A percentile compares a stretch with the other conserved stretches of the same genome.
phyloP scores from a whole-genome alignment of 2,888 invertebrate species.

The Melitaea athalia region DNA sequence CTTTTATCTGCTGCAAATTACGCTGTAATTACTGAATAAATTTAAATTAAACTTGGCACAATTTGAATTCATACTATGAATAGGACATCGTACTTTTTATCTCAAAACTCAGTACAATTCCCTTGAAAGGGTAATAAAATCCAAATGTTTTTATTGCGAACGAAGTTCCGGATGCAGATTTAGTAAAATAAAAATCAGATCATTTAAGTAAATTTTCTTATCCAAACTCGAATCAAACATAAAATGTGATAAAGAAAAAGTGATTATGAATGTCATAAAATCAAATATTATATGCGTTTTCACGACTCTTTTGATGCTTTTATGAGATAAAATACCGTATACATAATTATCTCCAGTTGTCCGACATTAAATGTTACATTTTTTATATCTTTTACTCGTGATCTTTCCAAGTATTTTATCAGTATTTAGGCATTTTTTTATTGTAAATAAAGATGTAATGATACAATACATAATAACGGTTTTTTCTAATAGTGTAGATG shows the following conservation, averaged over 20 bases:
- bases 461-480: background rate
- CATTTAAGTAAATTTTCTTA: background rate
- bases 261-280: background rate
- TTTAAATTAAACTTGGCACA: too few species aligned
- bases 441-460: background rate
- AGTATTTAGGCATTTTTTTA: background rate
- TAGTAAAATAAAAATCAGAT: too few species aligned
- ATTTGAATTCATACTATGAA: too few species aligned
- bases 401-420: background rate
- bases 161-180: too few species aligned
- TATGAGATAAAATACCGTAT: background rate
- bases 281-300: background rate
- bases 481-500: conserved; percentile 2
- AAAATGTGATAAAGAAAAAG: background rate
- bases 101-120: too few species aligned
- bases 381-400: background rate
- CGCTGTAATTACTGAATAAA: too few species aligned
- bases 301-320: background rate
- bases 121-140: too few species aligned
- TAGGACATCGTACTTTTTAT: too few species aligned
- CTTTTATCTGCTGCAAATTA: too few species aligned
- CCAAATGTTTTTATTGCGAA: too few species aligned
- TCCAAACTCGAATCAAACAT: background rate
- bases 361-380: background rate
- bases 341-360: background rate